Base-by-base conservation (phyloP, 2,888 invertebrate species). In the Yponomeuta sedellus region DNA sequence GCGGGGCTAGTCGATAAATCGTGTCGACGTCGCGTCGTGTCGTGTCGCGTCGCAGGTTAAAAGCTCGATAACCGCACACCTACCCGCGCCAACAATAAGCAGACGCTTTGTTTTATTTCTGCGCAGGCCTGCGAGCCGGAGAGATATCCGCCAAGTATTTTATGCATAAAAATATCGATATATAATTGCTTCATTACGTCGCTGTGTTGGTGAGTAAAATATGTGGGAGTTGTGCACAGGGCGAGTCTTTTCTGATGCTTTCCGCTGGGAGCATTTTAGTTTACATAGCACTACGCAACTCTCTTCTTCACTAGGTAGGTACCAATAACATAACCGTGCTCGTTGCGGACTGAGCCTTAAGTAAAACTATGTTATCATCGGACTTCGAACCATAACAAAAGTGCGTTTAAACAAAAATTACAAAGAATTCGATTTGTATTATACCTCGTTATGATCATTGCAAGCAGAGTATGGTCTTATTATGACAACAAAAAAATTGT, bases 121-220 rank as follows among this genome's bases (percentile, higher is more conserved):
- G 77, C 79, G 74, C 80, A 81, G 77, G 79, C 80, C 78, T 72
- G 76, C 77, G 78, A 76, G 79, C 74, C 80, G 80, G 82, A 78
- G 83, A 85, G 87, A 88, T 87, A 88, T 85, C 86, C 86, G 81
- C 88, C 83, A 85, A 88, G 88, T 85, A 88, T 91, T 89, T 90
- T 90, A 90, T 90, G 91, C 90, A 90, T 88, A 90, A 90, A 91
- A 90, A 90, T 91, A 91, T 90, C 90, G 91, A 90, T 91, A 88
- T 91, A 91, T 91, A 91, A 91, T 91, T 91, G 91, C 91, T 91
- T 91, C 91, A 91, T 91, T 91, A 91, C 91, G 89, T 88, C 89
- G 83, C 83, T 89, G 85, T 86, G 87, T 88, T 89, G 85, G 86
- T 87, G 88, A 86, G 83, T 91, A 88, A 91, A 89, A 91, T 91